A percentile compares a stretch with the other conserved stretches of the same genome.
Evolutionary conservation across 2,797 vertebrate genomes (phyloP).

Genomic region (Clarias laeviceps): DNA sequence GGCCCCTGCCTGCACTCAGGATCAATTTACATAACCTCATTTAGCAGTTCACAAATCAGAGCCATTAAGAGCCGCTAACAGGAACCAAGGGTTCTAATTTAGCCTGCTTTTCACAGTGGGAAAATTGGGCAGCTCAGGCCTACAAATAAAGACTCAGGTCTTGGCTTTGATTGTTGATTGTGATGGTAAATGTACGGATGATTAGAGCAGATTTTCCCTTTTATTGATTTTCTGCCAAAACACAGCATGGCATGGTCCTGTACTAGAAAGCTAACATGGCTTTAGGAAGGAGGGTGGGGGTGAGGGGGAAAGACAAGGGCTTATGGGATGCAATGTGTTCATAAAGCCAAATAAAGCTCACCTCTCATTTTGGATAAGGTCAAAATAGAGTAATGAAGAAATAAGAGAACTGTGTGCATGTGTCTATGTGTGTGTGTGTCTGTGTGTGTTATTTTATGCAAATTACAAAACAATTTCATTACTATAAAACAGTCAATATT

Average conservation of each 20-base stretch:
- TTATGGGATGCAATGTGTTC: constrained; percentile 56
- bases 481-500: too few species aligned
- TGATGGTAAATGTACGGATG: constrained; percentile 99
- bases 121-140: constrained; percentile 99
- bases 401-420: neutral
- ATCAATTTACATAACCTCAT: constrained; percentile 99
- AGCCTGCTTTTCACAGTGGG: constrained; percentile 99
- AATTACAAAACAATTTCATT: too few species aligned
- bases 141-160: constrained; percentile 99
- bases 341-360: constrained; percentile 46
- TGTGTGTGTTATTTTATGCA: neutral
- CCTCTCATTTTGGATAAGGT: constrained; percentile 26
- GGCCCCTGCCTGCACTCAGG: constrained; percentile 97
- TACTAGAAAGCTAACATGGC: constrained; percentile 72
- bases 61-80: constrained; percentile 99
- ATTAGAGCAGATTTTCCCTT: constrained; percentile 99
- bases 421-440: neutral
- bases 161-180: constrained; percentile 99
- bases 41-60: constrained; percentile 99
- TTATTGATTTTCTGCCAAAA: constrained; percentile 99
- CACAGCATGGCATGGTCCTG: constrained; percentile 95
- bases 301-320: constrained; percentile 21
- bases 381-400: constrained; percentile 8
- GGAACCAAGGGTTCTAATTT: constrained; percentile 99
- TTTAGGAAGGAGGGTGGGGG: constrained; percentile 17